Conservation (phyloP, 2,888 invertebrate species). For the Clivina fossor region DNA sequence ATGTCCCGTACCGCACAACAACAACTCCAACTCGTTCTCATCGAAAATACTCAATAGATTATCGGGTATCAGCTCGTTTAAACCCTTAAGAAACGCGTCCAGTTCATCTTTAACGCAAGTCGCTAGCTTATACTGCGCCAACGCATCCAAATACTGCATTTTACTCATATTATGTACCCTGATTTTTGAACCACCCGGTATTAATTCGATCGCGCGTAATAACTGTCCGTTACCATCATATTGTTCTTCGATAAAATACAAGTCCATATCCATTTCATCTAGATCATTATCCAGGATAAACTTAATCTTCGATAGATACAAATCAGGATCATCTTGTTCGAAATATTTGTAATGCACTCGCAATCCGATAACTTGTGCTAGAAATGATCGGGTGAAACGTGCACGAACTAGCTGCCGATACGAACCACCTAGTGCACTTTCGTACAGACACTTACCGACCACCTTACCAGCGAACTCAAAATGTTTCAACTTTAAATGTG, state of each 20-base stretch:
- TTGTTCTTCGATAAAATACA: conserved; percentile 88
- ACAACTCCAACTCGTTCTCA: conserved; percentile 91
- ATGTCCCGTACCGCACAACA: conserved; percentile 91
- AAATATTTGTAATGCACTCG: conserved; percentile 94
- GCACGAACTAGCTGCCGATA: conserved; percentile 90
- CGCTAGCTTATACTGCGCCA: conserved; percentile 86
- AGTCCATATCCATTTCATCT: conserved; percentile 75
- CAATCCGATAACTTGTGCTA: conserved; percentile 91
- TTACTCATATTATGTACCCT: conserved; percentile 75
- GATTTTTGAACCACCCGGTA: conserved; percentile 78
- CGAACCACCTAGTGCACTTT: conserved; percentile 86
- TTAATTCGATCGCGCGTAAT: conserved; percentile 75
- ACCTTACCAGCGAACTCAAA: conserved; percentile 92
- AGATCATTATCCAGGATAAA: conserved; percentile 90
- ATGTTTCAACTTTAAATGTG: conserved; percentile 80
- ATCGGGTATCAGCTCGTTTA: conserved; percentile 89
- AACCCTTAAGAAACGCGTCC: conserved; percentile 85
- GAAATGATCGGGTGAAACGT: conserved; percentile 86
- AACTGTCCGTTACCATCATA: conserved; percentile 79
- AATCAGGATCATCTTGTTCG: conserved; percentile 93
- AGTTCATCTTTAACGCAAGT: conserved; percentile 80
- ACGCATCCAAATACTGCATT: conserved; percentile 80
- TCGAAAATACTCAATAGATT: conserved; percentile 92
- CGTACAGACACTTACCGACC: conserved; percentile 93
- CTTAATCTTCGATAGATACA: conserved; percentile 90